These are phyloP conservation scores for Peromyscus polionotus DNA, from an alignment of 2,113 vertebrate genomes.

Conservation along the genomic window DNA sequence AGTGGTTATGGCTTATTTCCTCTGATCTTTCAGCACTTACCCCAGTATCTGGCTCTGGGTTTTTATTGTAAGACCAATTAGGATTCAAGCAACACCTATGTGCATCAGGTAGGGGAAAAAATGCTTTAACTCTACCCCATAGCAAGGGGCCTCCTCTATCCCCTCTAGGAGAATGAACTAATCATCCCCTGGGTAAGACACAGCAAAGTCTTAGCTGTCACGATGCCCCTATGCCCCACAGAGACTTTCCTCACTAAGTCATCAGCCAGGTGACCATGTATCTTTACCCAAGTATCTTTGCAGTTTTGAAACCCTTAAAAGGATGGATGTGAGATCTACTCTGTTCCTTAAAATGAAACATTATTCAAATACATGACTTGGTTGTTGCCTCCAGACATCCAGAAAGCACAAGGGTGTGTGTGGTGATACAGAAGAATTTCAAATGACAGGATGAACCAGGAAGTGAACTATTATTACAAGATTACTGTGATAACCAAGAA, in stretches of 20 bases:
- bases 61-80: no score
- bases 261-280: not conserved
- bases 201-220: not conserved
- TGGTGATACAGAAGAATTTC: not conserved
- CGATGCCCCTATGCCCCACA: not conserved
- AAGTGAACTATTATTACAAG: not conserved
- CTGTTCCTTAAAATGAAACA: slow-evolving; percentile 2
- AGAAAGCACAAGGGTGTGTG: not conserved
- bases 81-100: no score
- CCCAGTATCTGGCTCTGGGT: no score
- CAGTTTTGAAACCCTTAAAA: slow-evolving; percentile 38
- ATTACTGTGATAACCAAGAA: slow-evolving; percentile 1
- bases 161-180: not conserved
- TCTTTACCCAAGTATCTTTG: not conserved
- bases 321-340: not conserved
- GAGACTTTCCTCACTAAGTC: not conserved
- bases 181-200: not conserved
- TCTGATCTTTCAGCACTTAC: no score
- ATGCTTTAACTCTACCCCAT: not conserved
- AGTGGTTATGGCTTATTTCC: no score
- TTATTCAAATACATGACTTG: not conserved
- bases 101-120: not conserved
- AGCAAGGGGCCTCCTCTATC: not conserved
- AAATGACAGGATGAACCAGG: not conserved
- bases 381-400: not conserved